Percentiles rank a stretch among this genome's conserved stretches.
These are phyloP conservation scores for Prostheceraeus crozeri DNA, from an alignment of 2,888 invertebrate species.

Conservation along the genomic window DNA sequence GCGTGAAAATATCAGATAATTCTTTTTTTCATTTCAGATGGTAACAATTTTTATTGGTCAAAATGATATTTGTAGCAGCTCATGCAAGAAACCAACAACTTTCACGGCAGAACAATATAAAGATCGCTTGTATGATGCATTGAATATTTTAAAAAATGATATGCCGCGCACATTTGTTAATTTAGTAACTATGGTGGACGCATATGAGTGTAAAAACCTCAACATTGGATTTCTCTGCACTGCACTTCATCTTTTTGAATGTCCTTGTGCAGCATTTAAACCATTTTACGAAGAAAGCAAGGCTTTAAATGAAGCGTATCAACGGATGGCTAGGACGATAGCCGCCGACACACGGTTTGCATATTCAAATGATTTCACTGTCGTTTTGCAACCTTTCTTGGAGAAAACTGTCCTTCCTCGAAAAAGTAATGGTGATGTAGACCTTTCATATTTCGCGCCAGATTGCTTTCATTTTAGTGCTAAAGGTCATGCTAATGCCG, in stretches of 20 bases:
- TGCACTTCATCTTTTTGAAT: conserved; percentile 44
- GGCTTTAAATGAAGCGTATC: background rate
- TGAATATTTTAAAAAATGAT: conserved; percentile 48
- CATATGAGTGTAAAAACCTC: conserved; percentile 45
- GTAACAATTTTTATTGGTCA: conserved; percentile 52
- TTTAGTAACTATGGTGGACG: conserved; percentile 50
- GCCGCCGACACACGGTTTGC: conserved; percentile 5
- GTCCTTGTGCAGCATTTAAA: conserved; percentile 38
- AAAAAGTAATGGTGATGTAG: conserved; percentile 12
- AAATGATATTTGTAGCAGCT: conserved; percentile 52
- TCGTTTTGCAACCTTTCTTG: conserved; percentile 31
- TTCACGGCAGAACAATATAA: conserved; percentile 44
- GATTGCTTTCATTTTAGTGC: conserved; percentile 26
- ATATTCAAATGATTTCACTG: conserved; percentile 24
- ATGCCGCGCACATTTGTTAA: conserved; percentile 52
- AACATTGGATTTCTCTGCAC: conserved; percentile 44
- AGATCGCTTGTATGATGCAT: conserved; percentile 44
- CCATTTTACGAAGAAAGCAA: conserved; percentile 2
- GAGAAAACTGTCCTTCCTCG: too few relatives aligned
- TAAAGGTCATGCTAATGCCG: conserved; percentile 16
- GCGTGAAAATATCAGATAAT: too few relatives aligned
- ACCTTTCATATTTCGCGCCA: conserved; percentile 12
- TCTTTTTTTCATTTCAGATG: too few relatives aligned
- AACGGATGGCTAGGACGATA: conserved; percentile 7
- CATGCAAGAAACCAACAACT: too few relatives aligned